These are phyloP conservation scores for Sphaerophoria taeniata DNA, from an alignment of 2,888 invertebrate genomes.

Conservation along the genomic window DNA sequence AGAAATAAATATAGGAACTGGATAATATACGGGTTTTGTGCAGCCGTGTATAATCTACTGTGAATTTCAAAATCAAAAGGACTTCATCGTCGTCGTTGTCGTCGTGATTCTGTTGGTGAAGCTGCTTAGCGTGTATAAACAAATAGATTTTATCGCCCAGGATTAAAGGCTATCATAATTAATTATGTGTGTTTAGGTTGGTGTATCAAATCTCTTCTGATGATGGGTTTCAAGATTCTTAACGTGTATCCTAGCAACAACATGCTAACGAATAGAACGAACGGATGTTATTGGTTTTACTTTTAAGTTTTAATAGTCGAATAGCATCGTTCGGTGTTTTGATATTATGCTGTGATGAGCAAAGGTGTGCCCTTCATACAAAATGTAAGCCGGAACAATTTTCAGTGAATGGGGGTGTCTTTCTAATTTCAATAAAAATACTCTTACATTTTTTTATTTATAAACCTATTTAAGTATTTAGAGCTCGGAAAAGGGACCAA, in stretches of 20 bases:
- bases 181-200: constrained; percentile 59
- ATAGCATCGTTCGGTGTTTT: not conserved
- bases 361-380: too few relatives aligned
- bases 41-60: not conserved
- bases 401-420: too few relatives aligned
- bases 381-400: too few relatives aligned
- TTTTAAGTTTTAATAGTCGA: constrained; percentile 10
- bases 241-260: not conserved
- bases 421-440: too few relatives aligned
- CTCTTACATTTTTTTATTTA: too few relatives aligned
- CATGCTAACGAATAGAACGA: not conserved
- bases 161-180: constrained; percentile 38
- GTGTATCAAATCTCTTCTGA: not conserved
- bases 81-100: constrained; percentile 6
- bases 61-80: not conserved
- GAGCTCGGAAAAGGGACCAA: too few relatives aligned
- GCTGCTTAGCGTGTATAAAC: constrained; percentile 6
- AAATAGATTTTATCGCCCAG: constrained; percentile 29
- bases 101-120: too few relatives aligned
- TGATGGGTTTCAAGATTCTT: constrained; percentile 3
- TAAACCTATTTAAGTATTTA: too few relatives aligned
- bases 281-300: constrained; percentile 19
- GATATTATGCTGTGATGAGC: not conserved
- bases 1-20: constrained; percentile 12
- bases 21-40: constrained; percentile 14